A percentile compares a stretch with the other conserved stretches of the same genome.
Conservation (phyloP, 35 echinoderm and acorn worm species). For the Stichopus chloronotus region DNA sequence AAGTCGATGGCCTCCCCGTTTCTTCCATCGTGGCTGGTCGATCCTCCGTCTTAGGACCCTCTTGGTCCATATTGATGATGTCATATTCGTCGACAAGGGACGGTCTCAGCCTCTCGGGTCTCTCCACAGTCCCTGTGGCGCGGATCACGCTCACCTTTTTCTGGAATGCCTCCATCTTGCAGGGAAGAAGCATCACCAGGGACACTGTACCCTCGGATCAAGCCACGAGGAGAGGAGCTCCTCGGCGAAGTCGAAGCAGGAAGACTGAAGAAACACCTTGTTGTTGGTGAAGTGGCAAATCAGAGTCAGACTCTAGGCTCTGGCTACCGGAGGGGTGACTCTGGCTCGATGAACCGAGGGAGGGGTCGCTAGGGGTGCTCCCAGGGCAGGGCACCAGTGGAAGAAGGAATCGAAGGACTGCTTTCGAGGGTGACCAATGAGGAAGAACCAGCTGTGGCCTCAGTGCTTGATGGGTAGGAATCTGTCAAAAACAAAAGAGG, state of each 20-base stretch:
- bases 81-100: slow-evolving; percentile 21
- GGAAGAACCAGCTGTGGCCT: slow-evolving; percentile 57
- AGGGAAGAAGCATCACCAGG: background rate
- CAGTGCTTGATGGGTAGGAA: slow-evolving; percentile 19
- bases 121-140: slow-evolving; percentile 79
- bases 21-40: background rate
- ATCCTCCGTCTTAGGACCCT: background rate
- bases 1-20: background rate
- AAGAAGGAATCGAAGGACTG: slow-evolving; percentile 10
- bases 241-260: background rate
- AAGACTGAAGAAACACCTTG: background rate
- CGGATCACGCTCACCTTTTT: slow-evolving; percentile 88
- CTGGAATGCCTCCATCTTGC: slow-evolving; percentile 32
- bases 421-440: slow-evolving; percentile 16
- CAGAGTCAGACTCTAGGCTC: background rate
- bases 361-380: background rate
- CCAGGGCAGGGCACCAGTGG: background rate
- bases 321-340: background rate
- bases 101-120: slow-evolving; percentile 20
- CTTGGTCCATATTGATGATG: slow-evolving; percentile 36
- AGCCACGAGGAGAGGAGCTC: background rate
- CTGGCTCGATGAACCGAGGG: slow-evolving; percentile 6
- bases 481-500: slow-evolving; percentile 4
- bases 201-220: slow-evolving; percentile 4
- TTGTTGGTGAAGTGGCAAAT: background rate